phyloP scores from a whole-genome alignment of 2,797 vertebrate species.

The Sternarchorhynchus goeldii region DNA sequence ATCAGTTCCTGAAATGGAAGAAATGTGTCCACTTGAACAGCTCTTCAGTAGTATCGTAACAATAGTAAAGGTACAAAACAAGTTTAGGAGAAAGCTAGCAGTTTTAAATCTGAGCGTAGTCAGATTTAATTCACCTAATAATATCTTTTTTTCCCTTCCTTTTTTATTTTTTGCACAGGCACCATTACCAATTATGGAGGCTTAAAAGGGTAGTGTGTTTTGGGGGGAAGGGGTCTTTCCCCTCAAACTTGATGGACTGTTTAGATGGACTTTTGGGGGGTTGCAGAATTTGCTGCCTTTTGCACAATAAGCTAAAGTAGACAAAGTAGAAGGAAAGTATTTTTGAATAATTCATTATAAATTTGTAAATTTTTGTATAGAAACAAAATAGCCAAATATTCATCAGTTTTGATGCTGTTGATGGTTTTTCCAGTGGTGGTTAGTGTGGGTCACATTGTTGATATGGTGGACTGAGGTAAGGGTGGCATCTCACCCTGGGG shows the following conservation, averaged over 20 bases:
- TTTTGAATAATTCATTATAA: slow-evolving; percentile 68
- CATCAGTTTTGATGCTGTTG: slow-evolving; percentile 73
- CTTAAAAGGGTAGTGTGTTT: slow-evolving; percentile 76
- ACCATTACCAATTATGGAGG: slow-evolving; percentile 95
- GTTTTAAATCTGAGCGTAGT: too few species aligned
- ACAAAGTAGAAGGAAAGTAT: slow-evolving; percentile 67
- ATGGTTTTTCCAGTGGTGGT: slow-evolving; percentile 59
- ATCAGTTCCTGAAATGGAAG: too few species aligned
- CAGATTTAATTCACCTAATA: too few species aligned
- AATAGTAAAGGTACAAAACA: too few species aligned
- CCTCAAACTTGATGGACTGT: slow-evolving; percentile 79
- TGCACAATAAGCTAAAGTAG: slow-evolving; percentile 66
- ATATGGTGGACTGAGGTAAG: slow-evolving; percentile 76
- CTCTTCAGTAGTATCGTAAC: too few species aligned
- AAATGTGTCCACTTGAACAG: too few species aligned
- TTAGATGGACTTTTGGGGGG: slow-evolving; percentile 72
- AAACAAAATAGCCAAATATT: slow-evolving; percentile 59
- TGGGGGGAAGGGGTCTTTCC: slow-evolving; percentile 83
- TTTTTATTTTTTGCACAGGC: slow-evolving; percentile 71
- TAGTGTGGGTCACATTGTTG: slow-evolving; percentile 56
- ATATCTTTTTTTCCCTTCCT: not conserved
- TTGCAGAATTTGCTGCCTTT: slow-evolving; percentile 69
- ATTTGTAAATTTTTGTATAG: slow-evolving; percentile 70
- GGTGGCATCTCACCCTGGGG: slow-evolving; percentile 62
- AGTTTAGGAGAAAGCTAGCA: too few species aligned